Conservation (phyloP, 2,113 vertebrate species). For the Polyodon spathula region DNA sequence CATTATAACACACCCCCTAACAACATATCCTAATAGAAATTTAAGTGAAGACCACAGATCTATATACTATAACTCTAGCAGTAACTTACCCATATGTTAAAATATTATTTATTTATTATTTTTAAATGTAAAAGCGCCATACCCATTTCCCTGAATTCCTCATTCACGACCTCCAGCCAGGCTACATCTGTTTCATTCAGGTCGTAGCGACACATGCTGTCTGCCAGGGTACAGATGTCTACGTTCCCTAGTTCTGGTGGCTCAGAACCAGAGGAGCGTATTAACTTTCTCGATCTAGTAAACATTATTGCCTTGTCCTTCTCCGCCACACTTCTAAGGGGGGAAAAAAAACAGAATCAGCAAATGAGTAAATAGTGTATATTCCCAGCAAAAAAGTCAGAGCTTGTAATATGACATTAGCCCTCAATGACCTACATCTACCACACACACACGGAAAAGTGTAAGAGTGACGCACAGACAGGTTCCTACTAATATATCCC, state of each 20-base stretch:
- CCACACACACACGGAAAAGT: background rate
- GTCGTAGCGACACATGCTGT: slow-evolving; percentile 82
- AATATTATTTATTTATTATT: too few species aligned
- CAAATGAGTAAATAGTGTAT: background rate
- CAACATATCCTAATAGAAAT: too few species aligned
- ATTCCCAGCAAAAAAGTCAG: too few species aligned
- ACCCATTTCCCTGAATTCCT: slow-evolving; percentile 89
- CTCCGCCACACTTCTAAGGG: slow-evolving; percentile 61
- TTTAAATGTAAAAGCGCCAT: slow-evolving; percentile 30
- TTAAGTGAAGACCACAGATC: too few species aligned
- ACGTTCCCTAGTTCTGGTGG: slow-evolving; percentile 74
- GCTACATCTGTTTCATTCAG: slow-evolving; percentile 79
- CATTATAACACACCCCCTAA: too few species aligned
- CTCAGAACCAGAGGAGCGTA: slow-evolving; percentile 69
- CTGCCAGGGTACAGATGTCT: slow-evolving; percentile 76
- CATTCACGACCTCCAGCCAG: slow-evolving; percentile 77
- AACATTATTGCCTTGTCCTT: slow-evolving; percentile 69
- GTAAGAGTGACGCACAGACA: too few species aligned
- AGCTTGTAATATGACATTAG: background rate
- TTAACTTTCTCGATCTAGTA: slow-evolving; percentile 75
- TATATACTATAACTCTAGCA: too few species aligned
- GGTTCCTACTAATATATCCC: too few species aligned
- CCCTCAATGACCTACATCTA: background rate
- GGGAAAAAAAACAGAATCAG: background rate
- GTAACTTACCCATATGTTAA: too few species aligned